Evolutionary conservation across 2,888 invertebrate genomes (phyloP).

Genomic region (Plagodis pulveraria): DNA sequence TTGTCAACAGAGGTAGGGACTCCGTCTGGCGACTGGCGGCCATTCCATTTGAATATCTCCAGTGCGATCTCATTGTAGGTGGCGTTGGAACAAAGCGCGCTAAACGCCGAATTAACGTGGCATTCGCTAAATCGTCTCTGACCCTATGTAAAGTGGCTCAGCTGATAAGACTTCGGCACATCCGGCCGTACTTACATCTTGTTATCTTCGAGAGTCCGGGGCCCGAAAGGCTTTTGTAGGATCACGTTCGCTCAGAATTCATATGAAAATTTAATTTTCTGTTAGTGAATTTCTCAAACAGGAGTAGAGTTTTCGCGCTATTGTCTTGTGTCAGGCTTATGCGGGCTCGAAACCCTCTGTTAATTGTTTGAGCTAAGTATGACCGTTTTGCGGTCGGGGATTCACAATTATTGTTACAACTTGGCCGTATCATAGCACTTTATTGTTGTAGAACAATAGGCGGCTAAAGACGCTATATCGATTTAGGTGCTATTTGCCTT

Average conservation of each 20-base stretch:
- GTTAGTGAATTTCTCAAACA: constrained; percentile 75
- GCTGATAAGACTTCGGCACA: constrained; percentile 68
- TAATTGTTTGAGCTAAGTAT: constrained; percentile 80
- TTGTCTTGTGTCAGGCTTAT: constrained; percentile 75
- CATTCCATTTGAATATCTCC: constrained; percentile 74
- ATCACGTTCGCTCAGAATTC: constrained; percentile 71
- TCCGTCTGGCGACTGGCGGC: constrained; percentile 52
- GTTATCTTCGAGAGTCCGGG: constrained; percentile 70
- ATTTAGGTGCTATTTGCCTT: constrained; percentile 52
- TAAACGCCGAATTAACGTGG: constrained; percentile 74
- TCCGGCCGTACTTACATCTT: constrained; percentile 71
- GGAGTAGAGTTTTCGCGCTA: constrained; percentile 71
- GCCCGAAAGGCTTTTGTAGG: constrained; percentile 72
- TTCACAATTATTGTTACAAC: constrained; percentile 76
- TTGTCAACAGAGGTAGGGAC: constrained; percentile 60
- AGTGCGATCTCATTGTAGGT: constrained; percentile 63
- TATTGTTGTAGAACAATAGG: constrained; percentile 68
- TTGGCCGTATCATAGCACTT: constrained; percentile 66
- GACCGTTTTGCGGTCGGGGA: constrained; percentile 70
- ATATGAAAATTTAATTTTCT: constrained; percentile 82
- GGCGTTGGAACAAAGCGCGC: constrained; percentile 62
- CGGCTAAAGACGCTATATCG: constrained; percentile 51
- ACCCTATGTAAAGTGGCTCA: constrained; percentile 70
- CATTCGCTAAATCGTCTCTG: constrained; percentile 70
- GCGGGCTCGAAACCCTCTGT: constrained; percentile 75